A percentile compares a stretch with the other conserved stretches of the same genome.
phyloP scores from a whole-genome alignment of 1,140 invertebrate genomes.

The Triops longicaudatus region DNA sequence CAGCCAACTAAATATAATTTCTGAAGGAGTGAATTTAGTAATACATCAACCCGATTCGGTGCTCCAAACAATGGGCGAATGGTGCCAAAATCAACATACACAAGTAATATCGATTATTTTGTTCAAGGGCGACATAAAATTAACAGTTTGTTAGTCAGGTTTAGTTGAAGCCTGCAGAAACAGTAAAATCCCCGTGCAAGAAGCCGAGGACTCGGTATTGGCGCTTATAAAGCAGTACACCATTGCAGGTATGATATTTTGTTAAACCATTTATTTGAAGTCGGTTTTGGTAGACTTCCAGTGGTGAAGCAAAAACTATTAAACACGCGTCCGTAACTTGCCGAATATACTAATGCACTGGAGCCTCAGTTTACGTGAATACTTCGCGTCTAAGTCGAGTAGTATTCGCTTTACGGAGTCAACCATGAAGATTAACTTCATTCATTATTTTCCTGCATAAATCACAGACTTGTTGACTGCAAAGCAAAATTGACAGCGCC shows the following conservation, averaged over 20 bases:
- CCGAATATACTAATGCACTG: no score
- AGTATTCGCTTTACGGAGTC: no score
- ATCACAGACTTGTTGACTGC: no score
- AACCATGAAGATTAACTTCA: no score
- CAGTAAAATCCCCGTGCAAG: constrained; percentile 53
- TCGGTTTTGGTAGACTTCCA: no score
- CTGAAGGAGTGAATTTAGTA: constrained; percentile 65
- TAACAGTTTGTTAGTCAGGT: constrained; percentile 52
- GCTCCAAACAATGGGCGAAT: constrained; percentile 68
- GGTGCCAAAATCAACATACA: constrained; percentile 68
- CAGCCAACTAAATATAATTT: constrained; percentile 64
- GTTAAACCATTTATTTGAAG: no score
- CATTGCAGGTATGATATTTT: constrained; percentile 41
- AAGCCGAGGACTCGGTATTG: constrained; percentile 63
- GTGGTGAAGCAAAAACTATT: no score
- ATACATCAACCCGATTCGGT: constrained; percentile 67
- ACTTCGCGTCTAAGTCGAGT: no score
- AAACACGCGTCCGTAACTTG: no score
- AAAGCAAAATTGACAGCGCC: no score
- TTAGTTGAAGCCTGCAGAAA: constrained; percentile 57
- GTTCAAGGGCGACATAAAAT: not conserved
- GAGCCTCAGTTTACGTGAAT: no score
- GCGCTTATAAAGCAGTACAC: constrained; percentile 61
- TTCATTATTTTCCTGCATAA: no score
- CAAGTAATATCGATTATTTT: constrained; percentile 38